These are phyloP conservation scores for Eristalis pertinax DNA, from an alignment of 2,888 invertebrate species.

Conservation along the genomic window DNA sequence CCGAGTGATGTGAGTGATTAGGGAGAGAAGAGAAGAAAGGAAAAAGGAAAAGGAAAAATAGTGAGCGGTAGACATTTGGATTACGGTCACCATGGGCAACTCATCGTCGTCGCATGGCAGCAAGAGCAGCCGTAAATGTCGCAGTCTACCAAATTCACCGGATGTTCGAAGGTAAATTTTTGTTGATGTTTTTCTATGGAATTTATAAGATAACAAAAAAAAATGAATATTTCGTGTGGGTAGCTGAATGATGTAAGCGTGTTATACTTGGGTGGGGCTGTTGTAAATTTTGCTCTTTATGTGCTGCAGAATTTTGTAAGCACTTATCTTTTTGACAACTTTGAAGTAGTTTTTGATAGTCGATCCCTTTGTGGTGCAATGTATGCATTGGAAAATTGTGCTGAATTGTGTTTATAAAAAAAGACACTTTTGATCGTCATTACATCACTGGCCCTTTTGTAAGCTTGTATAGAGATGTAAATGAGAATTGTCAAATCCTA, in stretches of 20 bases:
- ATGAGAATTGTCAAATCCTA: too few species aligned
- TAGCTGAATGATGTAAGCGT: background rate
- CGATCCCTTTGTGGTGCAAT: background rate
- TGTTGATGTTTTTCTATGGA: constrained; percentile 17
- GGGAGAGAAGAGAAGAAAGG: background rate
- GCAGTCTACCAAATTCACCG: constrained; percentile 91
- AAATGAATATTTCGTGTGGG: background rate
- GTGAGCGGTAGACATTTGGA: background rate
- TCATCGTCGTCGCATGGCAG: constrained; percentile 79
- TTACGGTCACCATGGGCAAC: constrained; percentile 78
- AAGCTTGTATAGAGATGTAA: too few species aligned
- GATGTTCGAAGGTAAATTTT: constrained; percentile 86
- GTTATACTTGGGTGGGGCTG: background rate
- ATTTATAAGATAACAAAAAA: background rate
- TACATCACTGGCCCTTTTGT: too few species aligned
- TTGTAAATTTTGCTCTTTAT: background rate
- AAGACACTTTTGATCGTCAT: too few species aligned
- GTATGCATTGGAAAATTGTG: background rate
- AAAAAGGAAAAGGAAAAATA: background rate
- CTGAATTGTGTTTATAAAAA: background rate
- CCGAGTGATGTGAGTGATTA: constrained; percentile 33
- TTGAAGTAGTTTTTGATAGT: background rate
- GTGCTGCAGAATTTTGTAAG: background rate
- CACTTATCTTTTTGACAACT: background rate
- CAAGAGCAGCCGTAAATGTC: constrained; percentile 80